These are phyloP conservation scores for Chrysaora quinquecirrha DNA, from an alignment of 30 jellyfish, hydroid and myxozoan species.

Conservation along the genomic window DNA sequence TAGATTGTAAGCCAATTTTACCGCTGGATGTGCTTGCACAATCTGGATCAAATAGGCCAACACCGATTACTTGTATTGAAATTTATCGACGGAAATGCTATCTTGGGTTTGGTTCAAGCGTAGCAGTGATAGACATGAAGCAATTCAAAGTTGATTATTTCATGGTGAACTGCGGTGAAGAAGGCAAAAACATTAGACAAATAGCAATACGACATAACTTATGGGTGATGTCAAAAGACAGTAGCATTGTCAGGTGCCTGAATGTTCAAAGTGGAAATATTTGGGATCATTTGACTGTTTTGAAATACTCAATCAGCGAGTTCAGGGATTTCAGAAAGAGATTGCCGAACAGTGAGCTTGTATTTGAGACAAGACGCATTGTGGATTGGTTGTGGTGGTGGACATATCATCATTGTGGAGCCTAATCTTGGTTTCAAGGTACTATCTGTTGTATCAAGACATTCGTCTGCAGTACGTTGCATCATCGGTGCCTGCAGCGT, in stretches of 20 bases:
- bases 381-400: slow-evolving; percentile 95
- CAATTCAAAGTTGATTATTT: slow-evolving; percentile 45
- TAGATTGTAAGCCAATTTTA: neutral
- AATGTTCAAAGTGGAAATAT: slow-evolving; percentile 5
- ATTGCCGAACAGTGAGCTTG: slow-evolving; percentile 66
- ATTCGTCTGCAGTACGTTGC: slow-evolving; percentile 77
- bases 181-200: slow-evolving; percentile 19
- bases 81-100: slow-evolving; percentile 27
- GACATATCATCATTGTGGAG: slow-evolving; percentile 74
- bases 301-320: slow-evolving; percentile 23
- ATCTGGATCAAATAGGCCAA: slow-evolving; percentile 6
- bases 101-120: slow-evolving; percentile 52
- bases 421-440: slow-evolving; percentile 29
- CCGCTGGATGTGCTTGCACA: slow-evolving; percentile 15
- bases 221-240: slow-evolving; percentile 59
- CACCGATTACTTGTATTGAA: slow-evolving; percentile 49
- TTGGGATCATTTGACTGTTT: slow-evolving; percentile 50
- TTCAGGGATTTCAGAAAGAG: too few species aligned
- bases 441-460: slow-evolving; percentile 68
- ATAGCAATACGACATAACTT: slow-evolving; percentile 20
- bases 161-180: slow-evolving; percentile 36
- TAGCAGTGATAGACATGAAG: slow-evolving; percentile 59
- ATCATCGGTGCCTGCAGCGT: slow-evolving; percentile 39
- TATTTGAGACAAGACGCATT: slow-evolving; percentile 51
- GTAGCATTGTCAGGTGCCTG: slow-evolving; percentile 37